Percentiles rank a stretch among this genome's conserved stretches.
phyloP scores from a whole-genome alignment of 2,888 invertebrate species.

The Parnassius glacialis region DNA sequence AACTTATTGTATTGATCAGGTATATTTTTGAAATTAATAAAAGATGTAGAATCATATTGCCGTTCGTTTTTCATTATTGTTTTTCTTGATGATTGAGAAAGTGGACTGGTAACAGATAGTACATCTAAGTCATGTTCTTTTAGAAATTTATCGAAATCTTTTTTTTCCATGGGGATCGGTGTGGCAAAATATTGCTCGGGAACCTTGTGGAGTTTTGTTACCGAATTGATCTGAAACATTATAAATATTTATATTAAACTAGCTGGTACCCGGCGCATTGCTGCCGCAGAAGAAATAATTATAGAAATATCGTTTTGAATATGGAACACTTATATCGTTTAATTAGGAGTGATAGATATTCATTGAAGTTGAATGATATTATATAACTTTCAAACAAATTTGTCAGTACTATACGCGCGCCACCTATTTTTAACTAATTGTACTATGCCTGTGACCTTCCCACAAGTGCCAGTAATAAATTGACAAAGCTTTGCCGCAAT shows the following conservation, averaged over 20 bases:
- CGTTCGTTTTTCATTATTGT: not conserved
- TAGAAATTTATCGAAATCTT: constrained; percentile 55
- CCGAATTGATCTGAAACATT: constrained; percentile 37
- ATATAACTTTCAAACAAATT: too few relatives aligned
- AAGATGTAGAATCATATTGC: not conserved
- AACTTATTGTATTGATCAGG: not conserved
- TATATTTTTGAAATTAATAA: not conserved
- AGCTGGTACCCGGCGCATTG: too few relatives aligned
- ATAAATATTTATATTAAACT: not conserved
- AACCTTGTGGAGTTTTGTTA: constrained; percentile 39
- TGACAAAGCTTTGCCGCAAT: too few relatives aligned
- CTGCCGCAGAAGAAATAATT: too few relatives aligned
- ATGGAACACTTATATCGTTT: too few relatives aligned
- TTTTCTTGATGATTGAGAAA: constrained; percentile 18
- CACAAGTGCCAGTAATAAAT: too few relatives aligned
- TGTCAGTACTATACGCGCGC: too few relatives aligned
- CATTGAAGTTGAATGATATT: too few relatives aligned
- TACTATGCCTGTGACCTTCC: too few relatives aligned
- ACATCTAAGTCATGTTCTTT: constrained; percentile 53
- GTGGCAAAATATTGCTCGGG: constrained; percentile 57
- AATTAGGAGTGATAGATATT: too few relatives aligned
- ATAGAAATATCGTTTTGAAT: too few relatives aligned
- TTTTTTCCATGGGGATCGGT: constrained; percentile 55
- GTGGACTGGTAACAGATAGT: constrained; percentile 48
- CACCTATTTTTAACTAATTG: too few relatives aligned